These are phyloP conservation scores for Sceloporus undulatus DNA, from an alignment of 2,113 vertebrate genomes.

Conservation along the genomic window DNA sequence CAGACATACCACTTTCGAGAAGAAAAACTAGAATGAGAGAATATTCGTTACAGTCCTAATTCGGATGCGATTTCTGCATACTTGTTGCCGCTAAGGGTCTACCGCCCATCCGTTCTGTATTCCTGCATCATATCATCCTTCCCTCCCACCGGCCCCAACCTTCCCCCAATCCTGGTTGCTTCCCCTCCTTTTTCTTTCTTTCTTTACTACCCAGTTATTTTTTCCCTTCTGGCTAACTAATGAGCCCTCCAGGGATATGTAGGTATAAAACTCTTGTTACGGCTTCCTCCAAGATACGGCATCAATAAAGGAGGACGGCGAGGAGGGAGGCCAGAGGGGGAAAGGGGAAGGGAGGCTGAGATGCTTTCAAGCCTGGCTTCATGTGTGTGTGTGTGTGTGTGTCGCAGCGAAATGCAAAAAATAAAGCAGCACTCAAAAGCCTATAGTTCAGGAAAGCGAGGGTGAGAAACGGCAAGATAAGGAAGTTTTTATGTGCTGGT, in stretches of 20 bases:
- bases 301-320: conserved; percentile 76
- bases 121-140: conserved; percentile 74
- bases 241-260: conserved; percentile 81
- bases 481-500: conserved; percentile 41
- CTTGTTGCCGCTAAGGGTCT: conserved; percentile 6
- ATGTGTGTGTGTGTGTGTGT: conserved; percentile 46
- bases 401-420: conserved; percentile 71
- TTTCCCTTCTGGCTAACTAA: conserved; percentile 79
- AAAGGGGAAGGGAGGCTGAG: background rate
- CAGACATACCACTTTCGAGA: background rate
- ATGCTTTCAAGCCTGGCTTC: conserved; percentile 62
- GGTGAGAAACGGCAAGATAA: conserved; percentile 68
- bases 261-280: conserved; percentile 79
- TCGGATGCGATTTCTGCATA: background rate
- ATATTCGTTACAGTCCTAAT: background rate
- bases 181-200: conserved; percentile 41
- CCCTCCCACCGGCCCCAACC: conserved; percentile 59
- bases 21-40: background rate
- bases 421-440: conserved; percentile 67
- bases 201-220: conserved; percentile 66
- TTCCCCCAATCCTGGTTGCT: conserved; percentile 56
- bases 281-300: conserved; percentile 68
- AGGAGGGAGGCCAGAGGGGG: conserved; percentile 50
- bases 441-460: conserved; percentile 35
- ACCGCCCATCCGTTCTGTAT: conserved; percentile 12